Conservation (phyloP, 2,113 vertebrate species). For the Zootoca vivipara region DNA sequence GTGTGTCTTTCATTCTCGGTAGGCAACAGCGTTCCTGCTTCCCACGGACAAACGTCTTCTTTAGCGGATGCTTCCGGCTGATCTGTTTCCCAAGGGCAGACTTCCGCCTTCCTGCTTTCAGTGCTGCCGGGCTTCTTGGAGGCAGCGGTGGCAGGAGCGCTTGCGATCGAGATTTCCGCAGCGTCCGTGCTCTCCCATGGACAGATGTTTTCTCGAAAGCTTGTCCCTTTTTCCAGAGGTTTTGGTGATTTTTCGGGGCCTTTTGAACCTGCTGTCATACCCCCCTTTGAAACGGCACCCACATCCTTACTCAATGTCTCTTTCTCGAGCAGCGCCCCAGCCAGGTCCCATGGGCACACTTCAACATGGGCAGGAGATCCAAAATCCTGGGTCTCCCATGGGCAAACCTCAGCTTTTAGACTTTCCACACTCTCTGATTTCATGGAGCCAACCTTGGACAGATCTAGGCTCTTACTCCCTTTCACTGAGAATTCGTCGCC, state of each 20-base stretch:
- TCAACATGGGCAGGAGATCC: slow-evolving; percentile 55
- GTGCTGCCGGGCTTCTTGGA: neutral
- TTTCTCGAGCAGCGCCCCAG: neutral
- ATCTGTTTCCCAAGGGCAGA: slow-evolving; percentile 69
- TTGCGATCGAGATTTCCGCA: neutral
- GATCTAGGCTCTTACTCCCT: rapidly evolving
- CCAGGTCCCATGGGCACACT: slow-evolving; percentile 70
- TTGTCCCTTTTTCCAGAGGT: slow-evolving; percentile 20
- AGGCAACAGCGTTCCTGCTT: neutral
- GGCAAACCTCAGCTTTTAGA: slow-evolving; percentile 57
- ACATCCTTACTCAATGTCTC: neutral
- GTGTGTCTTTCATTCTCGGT: rapidly evolving
- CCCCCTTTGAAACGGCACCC: neutral
- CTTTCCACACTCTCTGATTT: neutral
- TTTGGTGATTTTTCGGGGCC: neutral
- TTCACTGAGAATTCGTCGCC: neutral
- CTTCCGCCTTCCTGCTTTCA: slow-evolving; percentile 36
- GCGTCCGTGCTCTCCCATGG: slow-evolving; percentile 30
- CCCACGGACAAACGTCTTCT: slow-evolving; percentile 52
- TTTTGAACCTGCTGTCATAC: neutral
- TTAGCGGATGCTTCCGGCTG: slow-evolving; percentile 48
- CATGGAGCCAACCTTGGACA: rapidly evolving
- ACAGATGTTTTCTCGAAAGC: slow-evolving; percentile 18
- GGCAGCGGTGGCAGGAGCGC: neutral
- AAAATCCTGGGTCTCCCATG: slow-evolving; percentile 51